A percentile compares a stretch with the other conserved stretches of the same genome.
These are phyloP conservation scores for Atopsyche davidsoni DNA, from an alignment of 1,140 invertebrate species.

Conservation along the genomic window DNA sequence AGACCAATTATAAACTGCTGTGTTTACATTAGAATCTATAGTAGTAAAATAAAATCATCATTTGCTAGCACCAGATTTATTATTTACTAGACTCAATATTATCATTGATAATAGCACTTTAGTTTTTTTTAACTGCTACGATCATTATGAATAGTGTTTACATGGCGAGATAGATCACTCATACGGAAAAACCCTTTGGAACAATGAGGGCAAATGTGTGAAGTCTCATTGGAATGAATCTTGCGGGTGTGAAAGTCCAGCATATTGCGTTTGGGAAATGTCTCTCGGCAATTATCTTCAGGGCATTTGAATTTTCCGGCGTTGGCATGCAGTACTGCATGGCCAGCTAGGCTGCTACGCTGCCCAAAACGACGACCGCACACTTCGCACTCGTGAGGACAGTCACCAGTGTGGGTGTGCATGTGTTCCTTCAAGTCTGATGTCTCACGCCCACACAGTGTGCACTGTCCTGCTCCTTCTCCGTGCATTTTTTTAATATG, in stretches of 20 bases:
- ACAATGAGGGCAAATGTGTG: slow-evolving; percentile 20
- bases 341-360: slow-evolving; percentile 12
- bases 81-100: no score
- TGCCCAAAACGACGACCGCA: slow-evolving; percentile 17
- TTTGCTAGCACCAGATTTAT: no score
- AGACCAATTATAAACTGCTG: no score
- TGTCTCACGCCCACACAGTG: slow-evolving; percentile 11
- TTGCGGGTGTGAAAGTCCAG: slow-evolving; percentile 25
- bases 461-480: slow-evolving; percentile 27
- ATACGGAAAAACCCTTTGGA: slow-evolving; percentile 25
- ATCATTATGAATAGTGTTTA: slow-evolving; percentile 21
- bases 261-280: slow-evolving; percentile 21
- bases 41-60: no score
- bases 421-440: slow-evolving; percentile 41
- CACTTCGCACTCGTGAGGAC: slow-evolving; percentile 28
- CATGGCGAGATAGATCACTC: slow-evolving; percentile 22
- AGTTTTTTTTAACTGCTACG: no score
- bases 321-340: slow-evolving; percentile 11
- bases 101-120: no score
- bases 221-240: slow-evolving; percentile 20
- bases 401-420: slow-evolving; percentile 33
- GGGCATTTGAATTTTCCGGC: slow-evolving; percentile 24
- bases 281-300: slow-evolving; percentile 11
- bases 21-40: no score
- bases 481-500: slow-evolving; percentile 41